These are phyloP conservation scores for Melanargia galathea DNA, from an alignment of 2,888 invertebrate species.

Conservation along the genomic window DNA sequence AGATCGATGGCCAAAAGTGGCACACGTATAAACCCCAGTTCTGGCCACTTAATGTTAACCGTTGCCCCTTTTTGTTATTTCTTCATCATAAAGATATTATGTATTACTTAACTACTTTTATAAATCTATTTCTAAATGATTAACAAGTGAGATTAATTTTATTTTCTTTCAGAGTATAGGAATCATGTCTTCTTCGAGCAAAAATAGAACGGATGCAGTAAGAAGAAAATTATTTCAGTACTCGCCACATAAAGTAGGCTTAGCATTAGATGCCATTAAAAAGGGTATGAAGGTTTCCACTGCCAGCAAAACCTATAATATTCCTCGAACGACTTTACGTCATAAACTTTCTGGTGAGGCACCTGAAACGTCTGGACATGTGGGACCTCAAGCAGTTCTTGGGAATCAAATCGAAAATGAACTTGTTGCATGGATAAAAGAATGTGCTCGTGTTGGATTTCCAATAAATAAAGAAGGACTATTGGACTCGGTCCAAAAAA, in stretches of 20 bases:
- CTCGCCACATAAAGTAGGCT: constrained; percentile 5
- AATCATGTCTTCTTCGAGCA: constrained; percentile 2
- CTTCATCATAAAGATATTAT: constrained; percentile 2
- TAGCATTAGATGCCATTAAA: constrained; percentile 34
- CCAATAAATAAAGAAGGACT: constrained; percentile 43
- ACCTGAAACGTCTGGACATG: constrained; percentile 44
- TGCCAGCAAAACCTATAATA: constrained; percentile 37
- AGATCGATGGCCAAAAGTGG: constrained; percentile 13
- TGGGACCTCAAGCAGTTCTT: constrained; percentile 44
- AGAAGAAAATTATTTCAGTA: constrained; percentile 8
- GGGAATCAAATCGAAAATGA: constrained; percentile 41
- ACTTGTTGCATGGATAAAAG: constrained; percentile 41
- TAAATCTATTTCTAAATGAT: neutral
- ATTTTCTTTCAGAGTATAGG: neutral
- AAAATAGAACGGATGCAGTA: neutral
- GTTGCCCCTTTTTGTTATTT: neutral
- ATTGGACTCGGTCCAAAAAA: constrained; percentile 43
- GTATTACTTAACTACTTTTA: neutral
- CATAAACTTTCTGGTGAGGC: constrained; percentile 40
- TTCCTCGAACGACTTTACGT: constrained; percentile 41
- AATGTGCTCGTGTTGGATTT: constrained; percentile 41
- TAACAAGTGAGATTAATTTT: neutral
- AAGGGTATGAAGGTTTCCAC: constrained; percentile 33
- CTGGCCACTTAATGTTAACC: neutral
- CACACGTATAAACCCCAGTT: neutral